Percentiles rank a stretch among this genome's conserved stretches.
Evolutionary conservation across 2,113 vertebrate species (phyloP).

Genomic region (Isurus oxyrinchus): DNA sequence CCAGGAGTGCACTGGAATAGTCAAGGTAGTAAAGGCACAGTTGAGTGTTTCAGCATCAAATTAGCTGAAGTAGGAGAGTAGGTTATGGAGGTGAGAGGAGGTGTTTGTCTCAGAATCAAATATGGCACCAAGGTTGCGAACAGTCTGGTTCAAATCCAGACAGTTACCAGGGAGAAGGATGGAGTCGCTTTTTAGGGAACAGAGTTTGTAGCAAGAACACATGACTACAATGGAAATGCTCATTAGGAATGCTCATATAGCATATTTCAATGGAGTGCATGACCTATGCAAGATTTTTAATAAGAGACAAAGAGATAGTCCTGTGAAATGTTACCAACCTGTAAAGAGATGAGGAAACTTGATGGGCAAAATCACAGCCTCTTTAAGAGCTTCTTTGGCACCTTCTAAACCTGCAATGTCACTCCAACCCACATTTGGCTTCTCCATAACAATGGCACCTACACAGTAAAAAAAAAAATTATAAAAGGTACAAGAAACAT

Average conservation of each 20-base stretch:
- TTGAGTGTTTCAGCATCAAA: no score
- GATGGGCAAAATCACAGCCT: conserved; percentile 95
- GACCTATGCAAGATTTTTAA: not conserved
- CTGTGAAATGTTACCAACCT: conserved; percentile 54
- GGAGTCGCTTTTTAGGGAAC: no score
- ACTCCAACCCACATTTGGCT: conserved; percentile 88
- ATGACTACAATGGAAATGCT: no score
- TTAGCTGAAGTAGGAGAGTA: no score
- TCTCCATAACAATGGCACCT: conserved; percentile 97
- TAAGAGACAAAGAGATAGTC: not conserved
- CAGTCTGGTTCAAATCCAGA: no score
- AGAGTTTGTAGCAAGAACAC: no score
- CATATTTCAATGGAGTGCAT: not conserved
- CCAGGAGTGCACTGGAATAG: no score
- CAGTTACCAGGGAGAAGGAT: no score
- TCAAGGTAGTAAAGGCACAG: no score
- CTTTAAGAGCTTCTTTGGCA: conserved; percentile 95
- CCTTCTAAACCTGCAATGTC: conserved; percentile 93
- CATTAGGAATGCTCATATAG: not conserved
- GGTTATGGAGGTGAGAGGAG: no score
- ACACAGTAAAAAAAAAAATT: conserved; percentile 38
- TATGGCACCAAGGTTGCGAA: no score
- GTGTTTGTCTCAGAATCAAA: no score
- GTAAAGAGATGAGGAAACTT: conserved; percentile 98
- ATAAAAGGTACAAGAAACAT: not conserved